Base-by-base conservation (phyloP, 2,888 invertebrate genomes). In the Alcis repandata region DNA sequence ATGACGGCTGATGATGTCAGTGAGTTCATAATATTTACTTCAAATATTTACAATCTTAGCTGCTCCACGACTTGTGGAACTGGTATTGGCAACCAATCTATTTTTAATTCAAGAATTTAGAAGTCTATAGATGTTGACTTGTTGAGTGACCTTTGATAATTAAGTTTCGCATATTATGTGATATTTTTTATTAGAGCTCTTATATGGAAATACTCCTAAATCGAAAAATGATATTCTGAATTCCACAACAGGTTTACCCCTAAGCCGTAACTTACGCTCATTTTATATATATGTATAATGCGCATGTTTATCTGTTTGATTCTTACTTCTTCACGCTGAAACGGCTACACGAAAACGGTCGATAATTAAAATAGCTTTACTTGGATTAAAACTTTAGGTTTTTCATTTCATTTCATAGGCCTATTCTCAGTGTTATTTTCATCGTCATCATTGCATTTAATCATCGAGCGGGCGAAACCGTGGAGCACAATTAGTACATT, bases 1-100 rank as follows among this genome's bases (percentile, higher is more conserved):
- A 41, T 33, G 19, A 58, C 46, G 53, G 38, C 53, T 52, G 52
- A 54, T 71, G 67, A 68, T 64, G 70, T 71, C 68, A 71, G 11
- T 17, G 27, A 49, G n/a, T 27, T 43, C 41, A 54, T 36, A 36
- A 64, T 65, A 49, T 65, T 65, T 65, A 40, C 43, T 45, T 49
- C 3, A 27, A 51, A 56, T 41, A 57, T 60, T 64, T 56, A 56
- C 54, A 27, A 49, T 43, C 41, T 32, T 17, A 41, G 56, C 64
- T 64, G 11, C 54, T 64, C 53, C 45, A 3, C 27, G 22, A 41
- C 20, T 41, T 32, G 58, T 54, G n/a, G 15, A 53, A 63, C 63
- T 38, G 52, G 57, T 58, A 63, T 56, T 57, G 22, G 13, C 36
- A 19, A 32, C 27, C 11, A n/a, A 22, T 54, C 7, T 57, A 3